Conservation (phyloP, 1,140 invertebrate species). For the Psilanteris sp. region DNA sequence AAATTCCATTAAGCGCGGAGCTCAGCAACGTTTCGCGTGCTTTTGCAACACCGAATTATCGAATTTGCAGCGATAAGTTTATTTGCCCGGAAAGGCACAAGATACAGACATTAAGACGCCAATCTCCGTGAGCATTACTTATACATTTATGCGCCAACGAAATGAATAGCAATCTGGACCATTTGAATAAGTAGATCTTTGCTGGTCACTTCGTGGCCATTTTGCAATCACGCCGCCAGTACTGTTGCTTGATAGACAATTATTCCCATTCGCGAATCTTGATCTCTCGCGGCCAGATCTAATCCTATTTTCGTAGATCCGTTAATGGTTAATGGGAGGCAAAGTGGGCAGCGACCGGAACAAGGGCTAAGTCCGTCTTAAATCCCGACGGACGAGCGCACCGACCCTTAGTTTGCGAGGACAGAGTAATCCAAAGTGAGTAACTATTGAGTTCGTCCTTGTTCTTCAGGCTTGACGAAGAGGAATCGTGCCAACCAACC, state of each 20-base stretch:
- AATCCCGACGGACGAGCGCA: constrained; percentile 73
- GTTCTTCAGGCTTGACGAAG: constrained; percentile 46
- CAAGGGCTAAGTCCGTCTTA: constrained; percentile 80
- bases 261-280: constrained; percentile 37
- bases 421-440: constrained; percentile 74
- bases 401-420: constrained; percentile 67
- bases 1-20: neutral
- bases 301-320: constrained; percentile 80
- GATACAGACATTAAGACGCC: constrained; percentile 27
- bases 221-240: constrained; percentile 29
- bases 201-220: constrained; percentile 10
- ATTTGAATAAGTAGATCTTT: constrained; percentile 29
- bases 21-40: neutral
- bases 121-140: constrained; percentile 25
- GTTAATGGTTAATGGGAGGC: constrained; percentile 81
- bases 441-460: constrained; percentile 75
- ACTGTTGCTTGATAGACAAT: neutral
- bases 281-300: constrained; percentile 60
- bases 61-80: constrained; percentile 5
- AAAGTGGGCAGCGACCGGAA: constrained; percentile 80
- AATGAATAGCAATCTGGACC: constrained; percentile 28
- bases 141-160: constrained; percentile 36
- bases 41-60: neutral
- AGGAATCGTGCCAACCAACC: constrained; percentile 43
- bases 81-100: too few relatives aligned